Conservation (phyloP, 2,113 vertebrate genomes). For the Ginglymostoma cirratum region DNA sequence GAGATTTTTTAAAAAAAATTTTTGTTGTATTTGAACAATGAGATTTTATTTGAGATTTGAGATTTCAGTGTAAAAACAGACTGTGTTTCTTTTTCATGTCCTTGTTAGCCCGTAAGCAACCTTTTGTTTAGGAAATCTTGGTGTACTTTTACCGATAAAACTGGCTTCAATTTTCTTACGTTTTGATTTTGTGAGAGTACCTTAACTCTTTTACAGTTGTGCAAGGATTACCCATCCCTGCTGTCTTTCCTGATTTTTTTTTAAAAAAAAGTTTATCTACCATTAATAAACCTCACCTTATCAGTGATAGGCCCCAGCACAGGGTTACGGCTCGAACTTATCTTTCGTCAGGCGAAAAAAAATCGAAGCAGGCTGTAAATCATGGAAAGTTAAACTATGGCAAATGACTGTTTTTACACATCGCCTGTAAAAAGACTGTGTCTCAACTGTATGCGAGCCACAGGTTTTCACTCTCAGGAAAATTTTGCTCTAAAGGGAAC, state of each 20-base stretch:
- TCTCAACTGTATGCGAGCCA: slow-evolving; percentile 34
- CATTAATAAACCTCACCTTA: slow-evolving; percentile 3
- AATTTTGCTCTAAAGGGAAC: slow-evolving; percentile 29
- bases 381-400: slow-evolving; percentile 36
- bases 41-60: neutral
- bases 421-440: slow-evolving; percentile 34
- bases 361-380: slow-evolving; percentile 10
- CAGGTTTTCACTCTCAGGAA: slow-evolving; percentile 36
- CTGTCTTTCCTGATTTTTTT: neutral
- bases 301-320: neutral
- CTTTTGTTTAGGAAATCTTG: neutral
- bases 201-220: neutral
- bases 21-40: neutral
- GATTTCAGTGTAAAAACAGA: neutral
- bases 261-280: neutral
- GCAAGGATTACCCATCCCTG: neutral
- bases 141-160: neutral
- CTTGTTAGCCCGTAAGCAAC: too few species aligned
- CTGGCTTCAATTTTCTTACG: neutral
- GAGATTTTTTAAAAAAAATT: neutral
- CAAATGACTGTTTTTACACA: slow-evolving; percentile 34
- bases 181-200: neutral
- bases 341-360: slow-evolving; percentile 18
- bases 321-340: slow-evolving; percentile 1
- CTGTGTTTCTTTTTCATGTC: neutral